Base-by-base conservation (phyloP, 2,797 vertebrate species). In the Phalanger gymnotis region DNA sequence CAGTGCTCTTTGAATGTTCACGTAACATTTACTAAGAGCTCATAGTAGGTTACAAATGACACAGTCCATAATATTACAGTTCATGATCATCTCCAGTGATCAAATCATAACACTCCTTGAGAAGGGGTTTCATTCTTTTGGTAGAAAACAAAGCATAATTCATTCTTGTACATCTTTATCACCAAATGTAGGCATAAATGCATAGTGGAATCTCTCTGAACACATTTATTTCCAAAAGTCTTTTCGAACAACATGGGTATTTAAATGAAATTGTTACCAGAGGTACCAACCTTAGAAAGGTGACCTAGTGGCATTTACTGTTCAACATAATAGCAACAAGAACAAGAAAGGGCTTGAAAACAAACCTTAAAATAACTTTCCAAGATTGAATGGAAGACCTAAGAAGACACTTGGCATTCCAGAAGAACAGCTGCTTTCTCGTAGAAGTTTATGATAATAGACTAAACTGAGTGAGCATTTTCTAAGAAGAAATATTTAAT, bases 401-500 rank as follows among this genome's bases (percentile, higher is more conserved):
- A 90, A 93, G 95, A 96, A 95, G 87, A 91, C 93, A 91, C 97
- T 95, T 97, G 96, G 97, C 98, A 95, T 89, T 52, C 95, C 95
- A 91, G 55, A 97, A 94, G 94, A 97, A 96, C 97, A 97, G 97
- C 97, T 97, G 94, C 98, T 98, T 98, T 98, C 97, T 97, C 0
- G 0, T 90, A 91, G 92, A 98, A 98, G 97, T 98, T 98, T 96
- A 97, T 98, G 98, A 98, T 98, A 98, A 98, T 98, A 98, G 98
- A 98, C 97, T 98, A 97, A 90, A 98, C 97, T 31, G 97, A 97
- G 96, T 96, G 97, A 98, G 95, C 96, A 97, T 98, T 97, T 98
- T 97, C 97, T 97, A 96, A 97, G 98, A 98, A 98, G 98, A 98
- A 98, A 98, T 98, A 98, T 99, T 99, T 99, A 99, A 99, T 99